Evolutionary conservation across 1,140 invertebrate species (phyloP).

Genomic region (Dreissena rostriformis): DNA sequence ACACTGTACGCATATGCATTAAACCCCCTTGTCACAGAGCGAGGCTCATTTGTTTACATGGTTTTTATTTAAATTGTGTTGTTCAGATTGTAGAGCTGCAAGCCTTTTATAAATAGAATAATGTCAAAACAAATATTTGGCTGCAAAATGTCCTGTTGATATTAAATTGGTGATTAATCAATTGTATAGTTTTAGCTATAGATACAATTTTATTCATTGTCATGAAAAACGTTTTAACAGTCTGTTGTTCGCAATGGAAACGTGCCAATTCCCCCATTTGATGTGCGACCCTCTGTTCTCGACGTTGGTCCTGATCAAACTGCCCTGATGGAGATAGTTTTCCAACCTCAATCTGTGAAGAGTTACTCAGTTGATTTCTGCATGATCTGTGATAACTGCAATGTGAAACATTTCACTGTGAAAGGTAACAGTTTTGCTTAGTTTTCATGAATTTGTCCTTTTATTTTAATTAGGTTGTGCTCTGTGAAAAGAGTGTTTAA

Average conservation of each 20-base stretch:
- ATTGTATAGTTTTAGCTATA: too few species aligned
- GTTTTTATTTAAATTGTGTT: too few species aligned
- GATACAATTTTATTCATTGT: neutral
- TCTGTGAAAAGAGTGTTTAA: too few species aligned
- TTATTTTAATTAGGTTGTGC: too few species aligned
- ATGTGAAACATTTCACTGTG: constrained; percentile 77
- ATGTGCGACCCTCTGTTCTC: constrained; percentile 78
- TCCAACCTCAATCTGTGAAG: constrained; percentile 71
- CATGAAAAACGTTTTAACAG: constrained; percentile 62
- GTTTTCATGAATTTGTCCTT: neutral
- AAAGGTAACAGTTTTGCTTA: constrained; percentile 69
- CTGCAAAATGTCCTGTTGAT: too few species aligned
- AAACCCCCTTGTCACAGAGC: too few species aligned
- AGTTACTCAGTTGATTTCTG: constrained; percentile 72
- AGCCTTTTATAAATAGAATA: too few species aligned
- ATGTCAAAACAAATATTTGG: too few species aligned
- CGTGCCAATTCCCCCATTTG: constrained; percentile 76
- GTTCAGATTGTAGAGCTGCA: too few species aligned
- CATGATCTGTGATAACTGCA: constrained; percentile 81
- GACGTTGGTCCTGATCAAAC: constrained; percentile 73
- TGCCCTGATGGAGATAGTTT: constrained; percentile 77
- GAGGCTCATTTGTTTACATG: too few species aligned
- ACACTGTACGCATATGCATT: too few species aligned
- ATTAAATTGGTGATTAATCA: too few species aligned
- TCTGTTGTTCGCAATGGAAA: constrained; percentile 68